Conservation (phyloP, 2,888 invertebrate species). For the Acrobasis repandana region DNA sequence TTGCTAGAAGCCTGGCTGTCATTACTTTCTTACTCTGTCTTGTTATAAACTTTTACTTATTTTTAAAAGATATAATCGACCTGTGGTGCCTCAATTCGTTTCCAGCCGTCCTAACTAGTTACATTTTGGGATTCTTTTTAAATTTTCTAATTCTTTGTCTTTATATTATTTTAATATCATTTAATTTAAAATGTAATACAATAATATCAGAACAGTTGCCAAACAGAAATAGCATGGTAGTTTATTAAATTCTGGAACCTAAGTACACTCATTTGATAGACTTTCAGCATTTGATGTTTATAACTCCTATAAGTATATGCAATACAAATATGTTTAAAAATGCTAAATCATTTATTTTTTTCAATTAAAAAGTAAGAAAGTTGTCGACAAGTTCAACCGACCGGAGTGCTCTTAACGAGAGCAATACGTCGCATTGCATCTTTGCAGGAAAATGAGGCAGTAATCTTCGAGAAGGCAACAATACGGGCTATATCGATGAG, state of each 20-base stretch:
- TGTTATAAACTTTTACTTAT: slow-evolving; percentile 63
- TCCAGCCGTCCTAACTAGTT: slow-evolving; percentile 49
- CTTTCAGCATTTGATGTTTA: background rate
- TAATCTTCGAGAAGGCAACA: background rate
- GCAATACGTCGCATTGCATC: background rate
- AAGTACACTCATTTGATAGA: no score
- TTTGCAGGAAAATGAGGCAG: background rate
- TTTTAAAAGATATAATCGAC: slow-evolving; percentile 62
- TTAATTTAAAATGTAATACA: slow-evolving; percentile 52
- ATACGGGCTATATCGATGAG: background rate
- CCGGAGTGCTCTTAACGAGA: background rate
- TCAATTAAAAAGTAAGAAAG: background rate
- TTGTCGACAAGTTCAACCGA: background rate
- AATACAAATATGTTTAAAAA: background rate
- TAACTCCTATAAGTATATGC: background rate
- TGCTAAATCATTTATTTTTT: background rate
- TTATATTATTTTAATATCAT: slow-evolving; percentile 56
- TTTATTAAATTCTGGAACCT: background rate
- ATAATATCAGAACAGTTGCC: slow-evolving; percentile 48
- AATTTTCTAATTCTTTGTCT: slow-evolving; percentile 61
- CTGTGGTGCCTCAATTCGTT: slow-evolving; percentile 58
- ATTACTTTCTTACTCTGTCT: slow-evolving; percentile 70
- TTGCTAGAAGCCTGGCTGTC: slow-evolving; percentile 62
- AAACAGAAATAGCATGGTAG: slow-evolving; percentile 43
- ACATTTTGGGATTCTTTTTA: slow-evolving; percentile 58